Evolutionary conservation across 1,140 invertebrate genomes (phyloP), one percentile per base, ranked within the genome.

Genomic region (Magallana gigas): DNA sequence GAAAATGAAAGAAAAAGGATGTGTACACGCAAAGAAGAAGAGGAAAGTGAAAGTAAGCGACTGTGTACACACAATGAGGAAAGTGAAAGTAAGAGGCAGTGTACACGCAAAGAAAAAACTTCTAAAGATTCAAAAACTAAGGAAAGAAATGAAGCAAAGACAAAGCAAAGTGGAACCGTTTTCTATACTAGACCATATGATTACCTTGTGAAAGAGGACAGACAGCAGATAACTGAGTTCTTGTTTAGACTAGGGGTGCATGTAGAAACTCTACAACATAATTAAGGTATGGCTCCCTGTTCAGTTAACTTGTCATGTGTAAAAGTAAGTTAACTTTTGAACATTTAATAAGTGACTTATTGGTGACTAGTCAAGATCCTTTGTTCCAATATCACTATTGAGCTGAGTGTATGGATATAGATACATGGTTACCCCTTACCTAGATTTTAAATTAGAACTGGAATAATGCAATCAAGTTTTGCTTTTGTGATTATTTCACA

Each of bases 151-250:
- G 29, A 29, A 71, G 11, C 18, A 8, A 71, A 71, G 23, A 29
- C n/a, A 71, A 71, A 18, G 36, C 36, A 48, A 48, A 23, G 64
- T 71, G 64, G 64, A 29, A 11, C 12, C 11, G 36, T 76, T 9
- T 76, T 29, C 23, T 76, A 76, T 12, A 76, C 23, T 12, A 76
- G 11, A 76, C 68, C 68, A 11, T 76, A 76, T 76, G 68, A 76
- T 29, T 76, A 36, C 12, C 68, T 76, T 12, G 8, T 76, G 8
- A 76, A 36, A 4, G 68, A 76, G 7, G 68, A 76, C 8, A 76
- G 68, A 76, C 23, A 76, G 5, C 68, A 76, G 68, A 76, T 76
- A 18, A 18, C 29, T 0, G 68, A 29, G 8, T 76, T 76, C 14
- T 76, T 76, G 64, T 71, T 29, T 76, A 23, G 14, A 14, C 12